Evolutionary conservation across 2,113 vertebrate genomes (phyloP), one percentile per base, ranked within the genome.

Genomic region (Castor canadensis): DNA sequence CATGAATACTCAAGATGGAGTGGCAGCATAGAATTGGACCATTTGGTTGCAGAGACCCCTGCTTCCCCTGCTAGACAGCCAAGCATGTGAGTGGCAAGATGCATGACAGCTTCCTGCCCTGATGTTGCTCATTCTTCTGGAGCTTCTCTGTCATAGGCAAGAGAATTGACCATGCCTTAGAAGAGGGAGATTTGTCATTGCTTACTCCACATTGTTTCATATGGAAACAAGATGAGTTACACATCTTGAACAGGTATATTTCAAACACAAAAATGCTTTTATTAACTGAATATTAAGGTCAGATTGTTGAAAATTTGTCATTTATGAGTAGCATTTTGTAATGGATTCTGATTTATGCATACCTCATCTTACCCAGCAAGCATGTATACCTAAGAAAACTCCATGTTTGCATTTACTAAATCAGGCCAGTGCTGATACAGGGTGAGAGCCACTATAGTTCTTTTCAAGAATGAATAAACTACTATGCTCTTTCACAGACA

Each of bases 261-360:
- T 93, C 38, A 79, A 66, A 95, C 66, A 90, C 91, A 83, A 32
- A 92, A 93, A n/a, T 84, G 30, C 67, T 75, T 62, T 94, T 79
- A 89, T 35, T 93, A 64, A 71, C 45, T 87, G 71, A 91, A 92
- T 6, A 58, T 62, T 89, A 87, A 83, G 69, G 69, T 94, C n/a
- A 89, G 54, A 62, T n/a, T 71, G 80, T 90, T 93, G 94, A 90
- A 80, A 92, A 85, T 87, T 81, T 88, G 43, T 81, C 76, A 69
- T 92, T 73, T 40, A 30, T 75, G 47, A 91, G 24, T 58, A 73
- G 47, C 81, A 56, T 88, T 94, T 95, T 93, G 56, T 40, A 47
- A 81, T 71, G 82, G 64, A 83, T 80, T 72, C 71, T 81, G 84
- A 92, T 93, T 92, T 93, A 80, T 69, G 72, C 38, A 35, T n/a